Evolutionary conservation across 92 coral and sea anemone genomes (phyloP), one percentile per base, ranked within the genome.

Genomic region (Scolanthus callimorphus): DNA sequence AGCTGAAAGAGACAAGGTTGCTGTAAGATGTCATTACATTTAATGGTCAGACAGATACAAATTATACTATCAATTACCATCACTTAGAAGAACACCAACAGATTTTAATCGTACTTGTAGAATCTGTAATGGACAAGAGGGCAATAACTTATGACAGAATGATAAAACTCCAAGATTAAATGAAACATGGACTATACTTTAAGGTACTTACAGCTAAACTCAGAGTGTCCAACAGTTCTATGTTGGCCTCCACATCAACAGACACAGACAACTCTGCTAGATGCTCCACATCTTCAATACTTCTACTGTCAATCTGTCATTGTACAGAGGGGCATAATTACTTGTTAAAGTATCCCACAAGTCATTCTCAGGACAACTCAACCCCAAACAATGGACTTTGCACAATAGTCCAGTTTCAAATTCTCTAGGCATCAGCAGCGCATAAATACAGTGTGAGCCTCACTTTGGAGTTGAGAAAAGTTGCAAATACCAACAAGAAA

Each of bases 181-280:
- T n/a, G n/a, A n/a, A n/a, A n/a, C n/a, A n/a, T 2, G 51, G 19
- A 29, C 3, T 2, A 46, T 34, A 17, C 54, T n/a, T n/a, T n/a
- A 4, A 46, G 24, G 20, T 61, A 49, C 79, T 65, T 72, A 86
- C 95, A 39, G 63, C 55, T 11, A 58, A 31, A 17, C 37, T 67
- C 31, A 77, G 46, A 12, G 64, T 74, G 29, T 77, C 78, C 29
- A 86, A 60, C 26, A 90, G 95, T 4, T 59, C 52, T 43, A 86
- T 37, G 22, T 82, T 67, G 24, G 80, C 45, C 17, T 82, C 82
- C 39, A 77, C 24, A 1, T 41, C 56, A 4, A 72, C 17, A 2
- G 74, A 79, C 28, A 79, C 79, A 27, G 95, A 71, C 10, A 82
- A 23, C 51, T 71, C 69, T 52, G 62, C 81, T 31, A 45, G 31